Evolutionary conservation across 2,888 invertebrate species (phyloP).

Genomic region (Synanthedon tipuliformis): DNA sequence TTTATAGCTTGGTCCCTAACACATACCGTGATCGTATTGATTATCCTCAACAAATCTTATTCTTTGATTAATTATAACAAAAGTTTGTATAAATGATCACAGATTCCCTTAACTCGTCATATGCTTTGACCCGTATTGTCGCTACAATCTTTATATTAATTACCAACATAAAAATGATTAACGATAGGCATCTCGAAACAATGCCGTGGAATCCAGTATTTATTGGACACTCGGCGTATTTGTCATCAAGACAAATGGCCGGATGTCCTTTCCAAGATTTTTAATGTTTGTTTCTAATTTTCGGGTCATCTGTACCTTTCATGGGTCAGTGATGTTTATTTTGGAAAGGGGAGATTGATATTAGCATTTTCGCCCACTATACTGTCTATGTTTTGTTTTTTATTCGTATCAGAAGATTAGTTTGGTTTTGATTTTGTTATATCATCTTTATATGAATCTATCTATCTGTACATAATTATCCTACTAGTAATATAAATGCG

Average conservation of each 20-base stretch:
- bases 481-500: too few species aligned
- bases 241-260: constrained; percentile 55
- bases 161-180: constrained; percentile 66
- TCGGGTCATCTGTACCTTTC: background rate
- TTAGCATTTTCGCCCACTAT: background rate
- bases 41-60: too few species aligned
- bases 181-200: constrained; percentile 58
- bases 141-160: constrained; percentile 62
- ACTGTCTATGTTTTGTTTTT: too few species aligned
- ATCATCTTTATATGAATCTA: too few species aligned
- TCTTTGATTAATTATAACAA: background rate
- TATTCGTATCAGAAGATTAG: too few species aligned
- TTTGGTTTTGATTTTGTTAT: too few species aligned
- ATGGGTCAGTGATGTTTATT: background rate
- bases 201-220: constrained; percentile 49
- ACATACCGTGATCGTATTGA: too few species aligned
- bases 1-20: too few species aligned
- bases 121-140: constrained; percentile 30
- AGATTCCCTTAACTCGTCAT: background rate
- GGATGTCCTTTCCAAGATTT: constrained; percentile 35
- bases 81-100: background rate
- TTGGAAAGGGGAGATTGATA: background rate
- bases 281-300: constrained; percentile 18
- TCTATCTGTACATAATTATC: too few species aligned
- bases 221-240: constrained; percentile 53